Evolutionary conservation across 2,797 vertebrate species (phyloP).

Genomic region (Parauchenoglanis ngamensis): DNA sequence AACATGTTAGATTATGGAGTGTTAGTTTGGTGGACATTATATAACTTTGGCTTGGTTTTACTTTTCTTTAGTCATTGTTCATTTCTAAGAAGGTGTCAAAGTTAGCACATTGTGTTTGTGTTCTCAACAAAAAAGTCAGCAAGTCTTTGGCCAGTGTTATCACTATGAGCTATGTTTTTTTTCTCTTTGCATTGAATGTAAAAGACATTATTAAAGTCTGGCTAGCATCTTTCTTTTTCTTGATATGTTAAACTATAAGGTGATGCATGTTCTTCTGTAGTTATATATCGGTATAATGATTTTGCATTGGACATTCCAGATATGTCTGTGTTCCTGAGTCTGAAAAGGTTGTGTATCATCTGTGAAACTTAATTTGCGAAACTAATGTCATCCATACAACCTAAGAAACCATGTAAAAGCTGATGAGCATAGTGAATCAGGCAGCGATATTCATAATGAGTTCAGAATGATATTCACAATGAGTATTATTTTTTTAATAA

Average conservation of each 20-base stretch:
- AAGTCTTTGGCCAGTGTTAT: background rate
- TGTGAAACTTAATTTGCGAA: background rate
- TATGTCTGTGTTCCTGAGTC: background rate
- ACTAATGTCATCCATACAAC: background rate
- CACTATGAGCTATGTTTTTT: background rate
- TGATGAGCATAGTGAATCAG: background rate
- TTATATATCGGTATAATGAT: no score
- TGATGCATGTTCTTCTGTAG: background rate
- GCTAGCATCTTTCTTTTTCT: background rate
- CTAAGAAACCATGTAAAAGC: background rate
- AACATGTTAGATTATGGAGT: background rate
- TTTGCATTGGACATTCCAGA: background rate
- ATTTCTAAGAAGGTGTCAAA: background rate
- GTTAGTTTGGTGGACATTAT: background rate
- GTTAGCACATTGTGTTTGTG: background rate
- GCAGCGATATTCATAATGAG: no score
- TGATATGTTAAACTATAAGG: background rate
- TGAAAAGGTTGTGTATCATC: background rate
- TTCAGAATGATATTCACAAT: no score
- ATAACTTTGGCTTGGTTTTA: background rate
- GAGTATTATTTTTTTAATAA: no score
- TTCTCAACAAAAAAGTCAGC: background rate
- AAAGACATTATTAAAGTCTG: background rate
- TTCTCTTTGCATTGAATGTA: background rate
- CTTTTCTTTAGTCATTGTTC: background rate